phyloP scores from a whole-genome alignment of 2,888 invertebrate genomes.

The Stenchaetothrips biformis region DNA sequence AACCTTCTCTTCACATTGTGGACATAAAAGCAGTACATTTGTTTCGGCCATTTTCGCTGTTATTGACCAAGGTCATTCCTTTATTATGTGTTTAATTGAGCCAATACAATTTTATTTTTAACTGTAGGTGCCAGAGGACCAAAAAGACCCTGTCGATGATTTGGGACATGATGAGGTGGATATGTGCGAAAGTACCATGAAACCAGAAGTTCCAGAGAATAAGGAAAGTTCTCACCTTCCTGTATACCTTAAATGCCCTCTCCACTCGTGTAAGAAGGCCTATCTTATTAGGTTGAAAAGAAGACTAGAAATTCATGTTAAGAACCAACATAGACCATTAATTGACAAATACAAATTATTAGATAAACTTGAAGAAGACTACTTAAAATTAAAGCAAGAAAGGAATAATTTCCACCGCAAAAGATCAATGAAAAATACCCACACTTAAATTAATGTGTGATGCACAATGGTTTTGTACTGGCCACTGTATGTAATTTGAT shows the following conservation, averaged over 20 bases:
- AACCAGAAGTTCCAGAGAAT: no score
- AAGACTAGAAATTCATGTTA: not conserved
- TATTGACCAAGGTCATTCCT: no score
- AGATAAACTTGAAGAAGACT: not conserved
- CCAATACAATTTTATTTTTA: not conserved
- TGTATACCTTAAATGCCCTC: not conserved
- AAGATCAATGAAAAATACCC: no score
- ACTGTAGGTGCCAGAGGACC: not conserved
- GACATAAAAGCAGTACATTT: not conserved
- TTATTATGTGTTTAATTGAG: no score
- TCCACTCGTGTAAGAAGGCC: not conserved
- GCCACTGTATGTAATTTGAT: no score
- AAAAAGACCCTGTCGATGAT: not conserved
- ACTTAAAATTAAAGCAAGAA: not conserved
- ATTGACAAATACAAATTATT: not conserved
- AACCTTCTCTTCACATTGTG: not conserved
- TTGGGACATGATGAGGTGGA: not conserved
- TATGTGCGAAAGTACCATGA: not conserved
- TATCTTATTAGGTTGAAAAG: not conserved
- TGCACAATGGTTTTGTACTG: no score
- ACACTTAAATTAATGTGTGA: no score
- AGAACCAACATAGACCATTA: not conserved
- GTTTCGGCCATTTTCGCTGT: no score
- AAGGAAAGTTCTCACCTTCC: no score
- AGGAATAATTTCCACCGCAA: no score